phyloP scores from a whole-genome alignment of 2,888 invertebrate species.

The Rhagophthalmus giganteus region DNA sequence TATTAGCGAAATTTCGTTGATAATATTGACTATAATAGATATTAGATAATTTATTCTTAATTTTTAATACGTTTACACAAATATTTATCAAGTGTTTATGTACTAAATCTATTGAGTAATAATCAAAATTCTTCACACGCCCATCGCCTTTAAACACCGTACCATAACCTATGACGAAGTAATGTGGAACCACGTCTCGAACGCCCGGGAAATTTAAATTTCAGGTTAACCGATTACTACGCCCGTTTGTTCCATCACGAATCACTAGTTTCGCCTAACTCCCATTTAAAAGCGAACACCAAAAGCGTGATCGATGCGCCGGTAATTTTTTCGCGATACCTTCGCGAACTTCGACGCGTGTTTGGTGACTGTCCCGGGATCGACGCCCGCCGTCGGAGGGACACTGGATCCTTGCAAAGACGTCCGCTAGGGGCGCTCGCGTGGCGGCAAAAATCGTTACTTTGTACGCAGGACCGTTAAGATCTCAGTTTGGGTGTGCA shows the following conservation, averaged over 20 bases:
- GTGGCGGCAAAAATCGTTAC: conserved; percentile 53
- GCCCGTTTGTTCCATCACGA: conserved; percentile 13
- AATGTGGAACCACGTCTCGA: conserved; percentile 8
- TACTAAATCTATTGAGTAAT: background rate
- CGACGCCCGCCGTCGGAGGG: conserved; percentile 52
- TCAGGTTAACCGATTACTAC: conserved; percentile 2
- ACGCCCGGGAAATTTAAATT: conserved; percentile 16
- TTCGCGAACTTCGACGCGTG: conserved; percentile 48
- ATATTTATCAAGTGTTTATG: background rate
- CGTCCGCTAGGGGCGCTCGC: conserved; percentile 45
- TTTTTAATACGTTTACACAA: background rate
- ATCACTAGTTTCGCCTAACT: conserved; percentile 8
- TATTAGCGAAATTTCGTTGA: background rate
- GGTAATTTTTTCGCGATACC: conserved; percentile 25
- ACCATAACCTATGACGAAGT: background rate
- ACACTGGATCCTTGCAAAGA: conserved; percentile 48
- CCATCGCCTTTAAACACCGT: background rate
- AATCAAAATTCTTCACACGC: background rate
- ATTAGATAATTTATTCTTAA: background rate
- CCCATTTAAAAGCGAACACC: conserved; percentile 8
- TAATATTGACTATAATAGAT: background rate
- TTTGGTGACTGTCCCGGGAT: conserved; percentile 50
- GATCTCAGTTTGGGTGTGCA: conserved; percentile 30
- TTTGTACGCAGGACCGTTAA: conserved; percentile 49
- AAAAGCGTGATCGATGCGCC: conserved; percentile 21